Base-by-base conservation (phyloP, 2,888 invertebrate genomes). In the Caenorhabditis japonica region DNA sequence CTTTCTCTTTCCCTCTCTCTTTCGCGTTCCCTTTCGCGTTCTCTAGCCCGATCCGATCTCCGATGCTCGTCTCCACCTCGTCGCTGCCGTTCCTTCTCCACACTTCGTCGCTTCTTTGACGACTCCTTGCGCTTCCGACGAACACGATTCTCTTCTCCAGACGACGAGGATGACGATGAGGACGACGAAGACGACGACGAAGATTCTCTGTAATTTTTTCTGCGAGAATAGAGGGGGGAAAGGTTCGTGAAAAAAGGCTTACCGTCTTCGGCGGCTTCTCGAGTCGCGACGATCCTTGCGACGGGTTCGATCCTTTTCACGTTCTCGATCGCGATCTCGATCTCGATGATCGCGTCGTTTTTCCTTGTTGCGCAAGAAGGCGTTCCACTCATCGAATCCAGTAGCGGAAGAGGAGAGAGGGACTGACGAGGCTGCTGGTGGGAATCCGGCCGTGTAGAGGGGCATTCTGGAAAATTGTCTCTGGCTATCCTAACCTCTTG, bases 311-410 rank as follows among this genome's bases (percentile, higher is more conserved):
- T 64, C 64, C 25, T 53, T 53, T 12, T 49, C 47, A 15, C 46
- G 7, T 4, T 53, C 52, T 15, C 51, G 30, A 4, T 33, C 36
- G 2, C 34, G 17, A 10, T 15, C 13, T 8, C 41, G 30, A 34
- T 59, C 58, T 23, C 27, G 12, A 4, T 55, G 36, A 19, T 46
- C 56, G 15, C 68, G 30, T 12, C 58, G 23, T 8, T 59, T 64
- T n/a, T 73, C 73, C 44, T 75, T 75, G n/a, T 62, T 62, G 7
- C 58, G 60, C 25, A 78, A 47, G 38, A 70, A 73, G 0, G 61
- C 56, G 36, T 68, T 64, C 78, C 78, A 78, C 17, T 51, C 53
- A 23, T 73, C 70, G 4, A 55, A 38, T 15, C 52, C 51, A 1
- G 53, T 25, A 23, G 41, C n/a, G 19, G 33, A 19, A 3, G 64